phyloP scores from a whole-genome alignment of 2,888 invertebrate genomes.

The Cheilosia pagana region DNA sequence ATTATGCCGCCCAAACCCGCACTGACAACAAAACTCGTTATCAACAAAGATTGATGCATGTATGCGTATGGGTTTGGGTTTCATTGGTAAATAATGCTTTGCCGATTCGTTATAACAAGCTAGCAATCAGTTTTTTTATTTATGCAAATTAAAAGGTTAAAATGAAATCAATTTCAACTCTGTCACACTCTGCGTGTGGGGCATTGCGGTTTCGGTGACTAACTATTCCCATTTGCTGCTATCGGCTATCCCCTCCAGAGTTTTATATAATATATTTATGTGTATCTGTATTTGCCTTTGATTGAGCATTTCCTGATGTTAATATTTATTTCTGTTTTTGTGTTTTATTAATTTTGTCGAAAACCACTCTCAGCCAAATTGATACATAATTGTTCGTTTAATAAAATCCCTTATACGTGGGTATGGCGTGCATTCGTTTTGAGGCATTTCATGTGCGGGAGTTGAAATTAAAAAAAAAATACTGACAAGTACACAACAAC shows the following conservation, averaged over 20 bases:
- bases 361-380: slow-evolving; percentile 14
- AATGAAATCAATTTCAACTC: slow-evolving; percentile 4
- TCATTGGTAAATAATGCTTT: background rate
- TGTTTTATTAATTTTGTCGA: slow-evolving; percentile 40
- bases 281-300: slow-evolving; percentile 20
- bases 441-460: background rate
- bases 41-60: slow-evolving; percentile 16
- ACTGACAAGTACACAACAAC: background rate
- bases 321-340: slow-evolving; percentile 15
- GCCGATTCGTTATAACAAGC: background rate
- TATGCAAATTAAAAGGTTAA: background rate
- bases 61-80: background rate
- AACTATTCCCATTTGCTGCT: background rate
- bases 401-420: background rate
- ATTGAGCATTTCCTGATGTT: slow-evolving; percentile 29
- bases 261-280: background rate
- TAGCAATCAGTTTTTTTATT: background rate
- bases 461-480: background rate
- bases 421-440: background rate
- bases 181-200: background rate
- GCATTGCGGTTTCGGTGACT: slow-evolving; percentile 1
- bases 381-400: slow-evolving; percentile 2
- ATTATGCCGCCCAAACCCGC: background rate
- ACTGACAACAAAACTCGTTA: slow-evolving; percentile 11
- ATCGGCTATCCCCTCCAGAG: background rate